Percentiles rank a stretch among this genome's conserved stretches.
These are phyloP conservation scores for Stylophora pistillata DNA, from an alignment of 64 coral and sea anemone species.

Conservation along the genomic window DNA sequence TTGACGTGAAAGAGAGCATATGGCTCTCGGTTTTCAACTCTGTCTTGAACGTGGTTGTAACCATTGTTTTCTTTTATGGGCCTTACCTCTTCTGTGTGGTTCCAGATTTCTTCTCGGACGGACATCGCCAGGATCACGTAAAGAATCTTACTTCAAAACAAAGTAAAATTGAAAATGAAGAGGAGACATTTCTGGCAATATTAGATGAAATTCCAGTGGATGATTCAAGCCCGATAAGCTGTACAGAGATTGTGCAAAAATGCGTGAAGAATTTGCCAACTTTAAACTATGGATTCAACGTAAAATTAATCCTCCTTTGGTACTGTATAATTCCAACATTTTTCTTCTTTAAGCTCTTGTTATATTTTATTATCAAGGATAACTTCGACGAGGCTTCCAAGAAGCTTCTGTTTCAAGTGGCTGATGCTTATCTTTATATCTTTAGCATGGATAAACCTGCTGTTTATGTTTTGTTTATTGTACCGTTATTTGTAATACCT, in stretches of 20 bases:
- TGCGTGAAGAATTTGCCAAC: neutral
- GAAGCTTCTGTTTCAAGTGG: constrained; percentile 46
- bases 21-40: constrained; percentile 37
- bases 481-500: constrained; percentile 49
- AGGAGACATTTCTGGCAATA: neutral
- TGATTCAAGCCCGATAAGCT: constrained; percentile 48
- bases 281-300: neutral
- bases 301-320: constrained; percentile 52
- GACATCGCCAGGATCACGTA: neutral
- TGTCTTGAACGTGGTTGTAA: constrained; percentile 16
- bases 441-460: constrained; percentile 43
- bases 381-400: constrained; percentile 22
- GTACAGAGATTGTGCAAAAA: neutral
- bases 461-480: constrained; percentile 48
- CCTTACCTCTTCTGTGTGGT: constrained; percentile 20
- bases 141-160: neutral
- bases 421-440: constrained; percentile 27
- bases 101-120: constrained; percentile 7
- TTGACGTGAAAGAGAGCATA: constrained; percentile 18
- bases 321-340: constrained; percentile 51
- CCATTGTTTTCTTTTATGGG: constrained; percentile 11
- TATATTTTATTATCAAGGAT: constrained; percentile 53
- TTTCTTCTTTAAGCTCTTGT: constrained; percentile 25
- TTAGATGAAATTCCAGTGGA: constrained; percentile 20
- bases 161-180: neutral